These are phyloP conservation scores for Thripadectes ignobilis DNA, from an alignment of 2,797 vertebrate genomes.

Conservation along the genomic window DNA sequence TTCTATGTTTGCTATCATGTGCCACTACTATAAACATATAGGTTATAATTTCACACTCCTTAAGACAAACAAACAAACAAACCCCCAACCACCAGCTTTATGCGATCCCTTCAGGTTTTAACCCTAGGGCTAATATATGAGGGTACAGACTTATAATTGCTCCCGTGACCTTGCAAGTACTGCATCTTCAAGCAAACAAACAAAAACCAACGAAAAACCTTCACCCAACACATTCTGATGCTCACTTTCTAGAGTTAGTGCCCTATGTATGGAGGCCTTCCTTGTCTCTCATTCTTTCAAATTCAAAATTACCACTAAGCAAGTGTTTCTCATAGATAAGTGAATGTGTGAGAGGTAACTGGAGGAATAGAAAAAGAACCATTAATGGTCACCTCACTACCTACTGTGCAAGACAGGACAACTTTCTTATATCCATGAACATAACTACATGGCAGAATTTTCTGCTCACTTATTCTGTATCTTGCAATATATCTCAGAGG, in stretches of 20 bases:
- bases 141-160: conserved; percentile 5
- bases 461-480: background rate
- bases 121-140: conserved; percentile 12
- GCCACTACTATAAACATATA: background rate
- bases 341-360: background rate
- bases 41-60: background rate
- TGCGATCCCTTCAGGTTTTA: background rate
- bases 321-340: background rate
- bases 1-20: background rate
- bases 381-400: background rate
- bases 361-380: background rate
- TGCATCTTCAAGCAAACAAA: background rate
- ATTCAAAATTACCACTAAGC: background rate
- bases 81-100: background rate
- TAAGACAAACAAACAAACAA: background rate
- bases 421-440: background rate
- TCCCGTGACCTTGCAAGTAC: conserved; percentile 1
- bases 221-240: background rate
- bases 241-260: background rate
- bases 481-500: background rate
- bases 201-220: background rate
- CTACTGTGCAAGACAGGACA: background rate
- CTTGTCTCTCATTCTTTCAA: background rate
- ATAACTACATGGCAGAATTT: background rate
- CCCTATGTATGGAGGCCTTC: background rate